phyloP scores from a whole-genome alignment of 2,797 vertebrate species.

The Betta splendens region DNA sequence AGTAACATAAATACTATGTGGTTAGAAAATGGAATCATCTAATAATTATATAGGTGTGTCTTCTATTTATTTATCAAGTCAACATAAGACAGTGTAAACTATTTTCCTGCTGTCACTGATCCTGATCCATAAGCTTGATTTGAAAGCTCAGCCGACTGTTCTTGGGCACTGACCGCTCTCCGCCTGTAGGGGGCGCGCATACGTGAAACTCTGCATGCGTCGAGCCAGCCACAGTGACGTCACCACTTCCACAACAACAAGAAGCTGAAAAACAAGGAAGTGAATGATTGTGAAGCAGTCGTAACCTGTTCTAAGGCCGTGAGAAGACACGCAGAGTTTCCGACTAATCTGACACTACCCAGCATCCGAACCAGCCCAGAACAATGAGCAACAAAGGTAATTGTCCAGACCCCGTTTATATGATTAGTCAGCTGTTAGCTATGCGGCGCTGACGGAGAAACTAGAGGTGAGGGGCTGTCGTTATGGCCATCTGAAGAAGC shows the following conservation, averaged over 20 bases:
- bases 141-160: too few species aligned
- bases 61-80: too few species aligned
- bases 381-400: constrained; percentile 88
- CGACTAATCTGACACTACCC: constrained; percentile 39
- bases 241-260: constrained; percentile 80
- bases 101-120: too few species aligned
- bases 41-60: too few species aligned
- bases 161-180: too few species aligned
- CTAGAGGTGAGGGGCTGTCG: constrained; percentile 30
- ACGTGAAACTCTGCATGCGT: constrained; percentile 33
- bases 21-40: too few species aligned
- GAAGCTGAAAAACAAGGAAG: constrained; percentile 86
- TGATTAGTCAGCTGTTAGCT: constrained; percentile 39
- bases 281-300: constrained; percentile 72
- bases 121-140: too few species aligned
- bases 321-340: constrained; percentile 64
- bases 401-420: constrained; percentile 4
- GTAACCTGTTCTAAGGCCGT: constrained; percentile 75
- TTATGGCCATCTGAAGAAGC: constrained; percentile 45
- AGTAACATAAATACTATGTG: too few species aligned
- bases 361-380: constrained; percentile 45
- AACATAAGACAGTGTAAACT: too few species aligned
- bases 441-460: constrained; percentile 37
- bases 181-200: constrained; percentile 56
- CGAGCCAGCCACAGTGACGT: constrained; percentile 70